Base-by-base conservation (phyloP, 2,888 invertebrate species). In the Heliconius sara region DNA sequence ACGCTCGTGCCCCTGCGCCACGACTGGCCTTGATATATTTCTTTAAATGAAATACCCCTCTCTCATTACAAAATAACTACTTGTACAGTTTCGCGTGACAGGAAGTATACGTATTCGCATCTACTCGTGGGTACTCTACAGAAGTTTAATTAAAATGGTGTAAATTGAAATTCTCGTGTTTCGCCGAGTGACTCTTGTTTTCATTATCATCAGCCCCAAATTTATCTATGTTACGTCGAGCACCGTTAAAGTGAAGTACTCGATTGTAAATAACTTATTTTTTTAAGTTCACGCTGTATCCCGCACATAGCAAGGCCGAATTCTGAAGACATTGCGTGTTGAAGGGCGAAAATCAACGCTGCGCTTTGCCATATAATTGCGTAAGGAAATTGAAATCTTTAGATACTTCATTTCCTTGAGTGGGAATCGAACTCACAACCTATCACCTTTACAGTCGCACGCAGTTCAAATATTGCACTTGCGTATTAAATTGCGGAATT, bases 121-220 rank as follows among this genome's bases (percentile, higher is more conserved):
- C n/a, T 4, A 60, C n/a, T 60, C 60, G 60, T 60, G n/a, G 60
- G 60, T n/a, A 60, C 60, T 75, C 80, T 74, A 71, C 75, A 60
- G 78, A 85, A 84, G 84, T 90, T 90, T 92, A 91, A 91, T 91
- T 91, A 91, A 91, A 91, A 88, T 87, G 87, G 87, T 85, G 86
- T 85, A 89, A 89, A 91, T 90, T 90, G 89, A 88, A 91, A 91
- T 91, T 90, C 89, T 86, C 89, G 86, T 86, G 89, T 90, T 89
- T 85, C 85, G 83, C 86, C 84, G 82, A 84, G 81, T 85, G 84
- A 86, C 88, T 91, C 67, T 89, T 91, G 91, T 91, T 92, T 91
- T 90, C 91, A 91, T 91, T 92, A 91, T 89, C 91, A 91, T 92
- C 90, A 90, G 88, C 88, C 86, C 85, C 82, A 89, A 84, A 92